These are phyloP conservation scores for Gila robusta DNA, from an alignment of 2,797 vertebrate species.

Conservation along the genomic window DNA sequence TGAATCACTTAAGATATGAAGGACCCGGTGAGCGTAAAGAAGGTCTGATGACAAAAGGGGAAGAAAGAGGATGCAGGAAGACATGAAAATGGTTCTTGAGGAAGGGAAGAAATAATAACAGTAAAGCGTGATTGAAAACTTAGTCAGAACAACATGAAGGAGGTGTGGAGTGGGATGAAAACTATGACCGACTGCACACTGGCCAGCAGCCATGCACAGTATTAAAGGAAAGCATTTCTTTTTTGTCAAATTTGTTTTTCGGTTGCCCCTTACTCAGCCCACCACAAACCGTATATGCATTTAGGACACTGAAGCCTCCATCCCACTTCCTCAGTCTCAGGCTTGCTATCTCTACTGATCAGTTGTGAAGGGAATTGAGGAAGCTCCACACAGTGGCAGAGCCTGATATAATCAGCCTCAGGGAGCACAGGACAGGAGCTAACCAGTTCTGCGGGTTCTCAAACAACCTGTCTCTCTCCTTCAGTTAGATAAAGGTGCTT, in stretches of 20 bases:
- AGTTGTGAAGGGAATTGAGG: conserved; percentile 16
- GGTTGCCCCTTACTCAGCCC: not conserved
- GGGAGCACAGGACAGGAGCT: not conserved
- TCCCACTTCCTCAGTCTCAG: not conserved
- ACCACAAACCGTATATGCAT: conserved; percentile 3
- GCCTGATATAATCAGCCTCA: conserved; percentile 35
- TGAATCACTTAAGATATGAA: conserved; percentile 10
- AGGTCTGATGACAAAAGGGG: not conserved
- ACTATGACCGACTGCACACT: not conserved
- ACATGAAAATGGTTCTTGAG: not conserved
- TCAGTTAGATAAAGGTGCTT: conserved; percentile 25
- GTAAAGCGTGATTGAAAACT: not conserved
- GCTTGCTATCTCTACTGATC: conserved; percentile 9
- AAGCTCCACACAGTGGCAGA: conserved; percentile 19
- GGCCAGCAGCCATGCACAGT: not conserved
- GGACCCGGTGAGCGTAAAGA: not conserved
- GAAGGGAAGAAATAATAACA: not conserved
- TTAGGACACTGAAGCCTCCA: not conserved
- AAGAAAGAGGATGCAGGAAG: not conserved
- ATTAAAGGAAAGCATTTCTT: not conserved
- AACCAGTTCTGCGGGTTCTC: not conserved
- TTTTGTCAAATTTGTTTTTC: conserved; percentile 3
- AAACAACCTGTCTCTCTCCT: conserved; percentile 23
- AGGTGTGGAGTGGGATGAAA: conserved; percentile 31
- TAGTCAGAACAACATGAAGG: conserved; percentile 8